Evolutionary conservation across 2,797 vertebrate species (phyloP).

Genomic region (Margarornis squamiger): DNA sequence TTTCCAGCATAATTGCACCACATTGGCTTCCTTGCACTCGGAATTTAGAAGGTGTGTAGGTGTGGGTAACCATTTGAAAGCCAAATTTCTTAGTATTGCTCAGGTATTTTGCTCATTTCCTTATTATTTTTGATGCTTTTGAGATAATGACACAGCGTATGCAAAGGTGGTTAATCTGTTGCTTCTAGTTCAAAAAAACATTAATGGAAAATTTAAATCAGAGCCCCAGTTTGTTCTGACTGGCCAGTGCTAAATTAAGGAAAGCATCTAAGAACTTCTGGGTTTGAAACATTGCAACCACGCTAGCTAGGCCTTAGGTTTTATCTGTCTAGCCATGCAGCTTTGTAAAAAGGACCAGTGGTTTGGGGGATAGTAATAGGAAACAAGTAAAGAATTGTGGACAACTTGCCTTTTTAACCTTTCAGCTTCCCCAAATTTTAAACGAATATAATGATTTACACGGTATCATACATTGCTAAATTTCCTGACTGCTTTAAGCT

Average conservation of each 20-base stretch:
- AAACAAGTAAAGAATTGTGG: not conserved
- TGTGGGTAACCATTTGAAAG: constrained; percentile 39
- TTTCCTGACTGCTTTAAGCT: not conserved
- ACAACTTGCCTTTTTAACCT: not conserved
- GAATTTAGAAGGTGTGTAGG: constrained; percentile 24
- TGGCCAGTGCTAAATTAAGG: not conserved
- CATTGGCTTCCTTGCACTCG: constrained; percentile 31
- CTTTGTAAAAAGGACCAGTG: not conserved
- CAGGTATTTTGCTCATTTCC: not conserved
- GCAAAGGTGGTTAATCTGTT: not conserved
- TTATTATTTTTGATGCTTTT: not conserved
- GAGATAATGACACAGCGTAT: not conserved
- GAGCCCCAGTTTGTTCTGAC: not conserved
- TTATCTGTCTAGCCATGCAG: not conserved
- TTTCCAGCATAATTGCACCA: constrained; percentile 67
- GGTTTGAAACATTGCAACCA: not conserved
- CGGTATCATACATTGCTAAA: not conserved
- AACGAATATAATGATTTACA: not conserved
- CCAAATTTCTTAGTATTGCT: constrained; percentile 15
- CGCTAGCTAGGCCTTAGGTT: not conserved
- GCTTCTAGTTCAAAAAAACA: not conserved
- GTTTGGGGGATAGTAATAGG: not conserved
- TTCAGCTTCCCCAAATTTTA: not conserved
- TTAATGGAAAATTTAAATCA: not conserved
- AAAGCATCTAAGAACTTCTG: not conserved